These are phyloP conservation scores for Physella acuta DNA, from an alignment of 1,140 invertebrate species.

Conservation along the genomic window DNA sequence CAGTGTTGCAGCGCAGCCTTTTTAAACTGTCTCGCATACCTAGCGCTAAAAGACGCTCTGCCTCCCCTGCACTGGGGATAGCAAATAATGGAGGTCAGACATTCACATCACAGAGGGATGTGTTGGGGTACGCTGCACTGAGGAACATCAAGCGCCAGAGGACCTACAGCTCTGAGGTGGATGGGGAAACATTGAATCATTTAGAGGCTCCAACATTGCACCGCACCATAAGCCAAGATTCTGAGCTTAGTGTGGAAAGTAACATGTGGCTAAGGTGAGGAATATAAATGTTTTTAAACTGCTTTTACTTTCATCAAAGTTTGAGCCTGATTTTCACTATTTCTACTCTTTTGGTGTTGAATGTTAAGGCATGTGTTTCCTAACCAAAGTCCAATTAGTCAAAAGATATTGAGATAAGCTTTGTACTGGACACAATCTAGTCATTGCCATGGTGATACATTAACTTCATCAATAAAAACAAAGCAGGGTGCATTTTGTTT, in stretches of 20 bases:
- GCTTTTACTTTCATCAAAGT: neutral
- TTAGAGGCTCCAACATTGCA: neutral
- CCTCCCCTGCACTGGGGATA: slow-evolving; percentile 23
- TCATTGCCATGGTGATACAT: too few species aligned
- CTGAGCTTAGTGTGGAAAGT: slow-evolving; percentile 31
- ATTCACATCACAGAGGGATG: slow-evolving; percentile 55
- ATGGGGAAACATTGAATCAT: slow-evolving; percentile 39
- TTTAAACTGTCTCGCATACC: slow-evolving; percentile 52
- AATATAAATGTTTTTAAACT: slow-evolving; percentile 6
- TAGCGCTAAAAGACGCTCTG: slow-evolving; percentile 39
- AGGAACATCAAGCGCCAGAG: slow-evolving; percentile 72
- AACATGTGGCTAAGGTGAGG: slow-evolving; percentile 34
- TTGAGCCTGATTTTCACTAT: neutral
- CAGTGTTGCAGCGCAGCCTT: slow-evolving; percentile 44
- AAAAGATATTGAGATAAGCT: too few species aligned
- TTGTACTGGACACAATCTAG: too few species aligned
- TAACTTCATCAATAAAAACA: too few species aligned
- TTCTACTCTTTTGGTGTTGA: too few species aligned
- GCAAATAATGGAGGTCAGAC: slow-evolving; percentile 16
- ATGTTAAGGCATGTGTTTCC: too few species aligned
- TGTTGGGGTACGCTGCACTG: slow-evolving; percentile 79
- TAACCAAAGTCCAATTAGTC: too few species aligned
- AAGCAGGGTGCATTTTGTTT: too few species aligned
- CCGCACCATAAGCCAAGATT: slow-evolving; percentile 31
- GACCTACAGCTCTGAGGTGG: slow-evolving; percentile 48